Percentiles rank a stretch among this genome's conserved stretches.
phyloP scores from a whole-genome alignment of 92 coral and sea anemone species.

The Umimayanthus kanabou region DNA sequence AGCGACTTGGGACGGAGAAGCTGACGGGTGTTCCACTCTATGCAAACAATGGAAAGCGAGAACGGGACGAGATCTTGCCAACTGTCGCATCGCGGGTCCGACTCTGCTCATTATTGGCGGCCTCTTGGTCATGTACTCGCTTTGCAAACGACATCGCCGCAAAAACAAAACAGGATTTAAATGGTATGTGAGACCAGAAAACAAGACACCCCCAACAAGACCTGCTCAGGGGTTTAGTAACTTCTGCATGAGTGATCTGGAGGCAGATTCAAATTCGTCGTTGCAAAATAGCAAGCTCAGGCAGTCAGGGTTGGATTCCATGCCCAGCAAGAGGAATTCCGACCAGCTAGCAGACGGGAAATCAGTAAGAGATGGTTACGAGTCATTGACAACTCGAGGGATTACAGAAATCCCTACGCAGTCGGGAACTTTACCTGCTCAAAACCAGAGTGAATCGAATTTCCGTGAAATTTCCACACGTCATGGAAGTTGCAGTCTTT shows the following conservation, averaged over 20 bases:
- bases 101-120: neutral
- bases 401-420: neutral
- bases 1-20: constrained; percentile 1
- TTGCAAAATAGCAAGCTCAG: neutral
- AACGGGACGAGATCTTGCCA: constrained; percentile 4
- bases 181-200: constrained; percentile 11
- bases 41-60: neutral
- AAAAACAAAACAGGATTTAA: constrained; percentile 11
- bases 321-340: neutral
- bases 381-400: neutral
- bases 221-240: constrained; percentile 5
- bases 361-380: neutral
- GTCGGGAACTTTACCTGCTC: neutral
- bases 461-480: neutral
- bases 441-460: neutral
- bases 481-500: neutral
- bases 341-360: neutral
- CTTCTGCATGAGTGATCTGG: constrained; percentile 1
- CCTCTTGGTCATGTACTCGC: neutral
- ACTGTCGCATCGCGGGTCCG: constrained; percentile 10
- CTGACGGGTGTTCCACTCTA: neutral
- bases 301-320: neutral
- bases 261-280: neutral
- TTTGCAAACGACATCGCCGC: constrained; percentile 3
- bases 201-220: neutral